Percentiles rank a stretch among this genome's conserved stretches.
phyloP scores from a whole-genome alignment of 2,113 vertebrate genomes.

The Cheilinus undulatus region DNA sequence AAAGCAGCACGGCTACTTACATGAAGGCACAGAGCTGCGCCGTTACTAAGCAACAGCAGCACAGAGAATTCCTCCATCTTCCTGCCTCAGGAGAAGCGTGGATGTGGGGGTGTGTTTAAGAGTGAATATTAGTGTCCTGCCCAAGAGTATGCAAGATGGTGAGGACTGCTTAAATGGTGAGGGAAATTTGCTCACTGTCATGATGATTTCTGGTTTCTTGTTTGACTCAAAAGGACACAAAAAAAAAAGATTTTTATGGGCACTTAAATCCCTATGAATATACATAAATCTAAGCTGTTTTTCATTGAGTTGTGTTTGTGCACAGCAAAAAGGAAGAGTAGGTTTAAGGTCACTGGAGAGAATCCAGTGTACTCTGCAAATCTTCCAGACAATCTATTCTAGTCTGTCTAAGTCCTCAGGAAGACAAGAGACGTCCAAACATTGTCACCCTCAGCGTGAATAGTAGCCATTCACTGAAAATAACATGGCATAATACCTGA shows the following conservation, averaged over 20 bases:
- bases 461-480: constrained; percentile 24
- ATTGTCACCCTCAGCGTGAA: constrained; percentile 37
- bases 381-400: constrained; percentile 41
- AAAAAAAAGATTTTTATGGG: constrained; percentile 32
- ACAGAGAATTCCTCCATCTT: constrained; percentile 70
- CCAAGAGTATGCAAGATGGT: constrained; percentile 1
- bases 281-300: constrained; percentile 7
- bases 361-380: constrained; percentile 44
- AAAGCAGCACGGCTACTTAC: constrained; percentile 43
- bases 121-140: constrained; percentile 15
- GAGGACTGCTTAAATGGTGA: constrained; percentile 9
- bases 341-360: constrained; percentile 29
- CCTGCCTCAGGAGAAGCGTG: constrained; percentile 33
- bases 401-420: constrained; percentile 19
- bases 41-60: constrained; percentile 77
- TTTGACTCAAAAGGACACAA: constrained; percentile 4
- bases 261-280: constrained; percentile 27
- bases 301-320: constrained; percentile 24
- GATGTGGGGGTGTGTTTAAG: constrained; percentile 25
- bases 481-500: constrained; percentile 20
- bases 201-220: constrained; percentile 43
- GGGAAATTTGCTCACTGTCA: constrained; percentile 38
- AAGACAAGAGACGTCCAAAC: constrained; percentile 39
- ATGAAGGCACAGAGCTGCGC: constrained; percentile 47
- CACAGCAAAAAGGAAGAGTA: constrained; percentile 8